These are phyloP conservation scores for Xestia rhomboidea DNA, from an alignment of 2,888 invertebrate species.

Conservation along the genomic window DNA sequence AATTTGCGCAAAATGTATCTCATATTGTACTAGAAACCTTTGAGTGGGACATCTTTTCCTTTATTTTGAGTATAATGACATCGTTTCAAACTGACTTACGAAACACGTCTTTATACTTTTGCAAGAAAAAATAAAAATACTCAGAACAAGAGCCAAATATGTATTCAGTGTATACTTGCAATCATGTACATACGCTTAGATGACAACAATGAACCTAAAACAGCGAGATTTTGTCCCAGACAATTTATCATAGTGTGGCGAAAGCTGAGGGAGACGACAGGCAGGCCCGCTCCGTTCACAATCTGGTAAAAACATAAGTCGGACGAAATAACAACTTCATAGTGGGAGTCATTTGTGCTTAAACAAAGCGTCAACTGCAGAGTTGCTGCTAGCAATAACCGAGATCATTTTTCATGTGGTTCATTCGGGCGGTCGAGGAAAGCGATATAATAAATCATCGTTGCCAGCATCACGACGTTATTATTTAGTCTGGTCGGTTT, in stretches of 20 bases:
- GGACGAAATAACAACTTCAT: slow-evolving; percentile 85
- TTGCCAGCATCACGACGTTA: slow-evolving; percentile 89
- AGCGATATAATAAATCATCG: slow-evolving; percentile 90
- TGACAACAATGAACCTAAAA: slow-evolving; percentile 63
- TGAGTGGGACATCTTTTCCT: background rate
- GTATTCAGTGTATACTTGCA: background rate
- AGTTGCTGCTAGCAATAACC: slow-evolving; percentile 89
- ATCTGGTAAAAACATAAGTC: slow-evolving; percentile 84
- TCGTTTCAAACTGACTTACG: background rate
- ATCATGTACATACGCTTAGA: slow-evolving; percentile 45
- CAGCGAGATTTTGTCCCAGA: slow-evolving; percentile 70
- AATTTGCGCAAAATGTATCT: background rate
- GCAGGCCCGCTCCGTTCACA: slow-evolving; percentile 67
- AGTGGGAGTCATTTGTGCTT: slow-evolving; percentile 90
- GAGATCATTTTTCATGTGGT: slow-evolving; percentile 90
- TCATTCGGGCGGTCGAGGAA: slow-evolving; percentile 89
- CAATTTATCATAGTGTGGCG: slow-evolving; percentile 82
- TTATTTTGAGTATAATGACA: background rate
- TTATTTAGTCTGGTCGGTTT: slow-evolving; percentile 88
- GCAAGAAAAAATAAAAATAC: background rate
- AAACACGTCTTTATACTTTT: background rate
- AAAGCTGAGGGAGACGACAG: slow-evolving; percentile 63
- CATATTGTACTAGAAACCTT: background rate
- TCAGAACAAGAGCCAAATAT: background rate
- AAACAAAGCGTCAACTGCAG: slow-evolving; percentile 90